Conservation (phyloP, 2,797 vertebrate genomes). For the Leptatherina wallacei region DNA sequence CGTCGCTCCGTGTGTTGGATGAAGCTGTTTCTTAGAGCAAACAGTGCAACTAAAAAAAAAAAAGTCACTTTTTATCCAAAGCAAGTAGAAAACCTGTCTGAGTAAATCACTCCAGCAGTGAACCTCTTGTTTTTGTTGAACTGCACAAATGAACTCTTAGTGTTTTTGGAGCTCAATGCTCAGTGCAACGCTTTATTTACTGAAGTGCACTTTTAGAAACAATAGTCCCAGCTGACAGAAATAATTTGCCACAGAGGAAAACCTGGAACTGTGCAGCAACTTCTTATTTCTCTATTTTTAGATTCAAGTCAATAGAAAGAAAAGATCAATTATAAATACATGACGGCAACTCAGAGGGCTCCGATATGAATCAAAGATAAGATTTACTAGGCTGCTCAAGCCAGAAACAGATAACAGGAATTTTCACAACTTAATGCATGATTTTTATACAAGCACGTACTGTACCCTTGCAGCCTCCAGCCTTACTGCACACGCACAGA, state of each 20-base stretch:
- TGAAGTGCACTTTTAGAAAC: conserved; percentile 16
- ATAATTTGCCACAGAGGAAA: conserved; percentile 24
- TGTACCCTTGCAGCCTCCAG: conserved; percentile 1
- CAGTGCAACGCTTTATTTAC: conserved; percentile 11
- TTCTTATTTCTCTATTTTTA: conserved; percentile 32
- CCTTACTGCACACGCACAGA: conserved; percentile 24
- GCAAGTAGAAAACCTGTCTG: not conserved
- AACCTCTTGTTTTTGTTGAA: not conserved
- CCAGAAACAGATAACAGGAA: not conserved
- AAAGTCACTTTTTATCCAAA: not conserved
- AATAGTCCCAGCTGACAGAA: conserved; percentile 16
- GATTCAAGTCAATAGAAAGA: conserved; percentile 17
- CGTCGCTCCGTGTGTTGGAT: too few species aligned
- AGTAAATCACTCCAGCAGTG: not conserved
- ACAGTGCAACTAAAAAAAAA: not conserved
- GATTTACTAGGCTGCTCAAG: not conserved
- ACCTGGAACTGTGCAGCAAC: conserved; percentile 3
- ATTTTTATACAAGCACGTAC: conserved; percentile 12
- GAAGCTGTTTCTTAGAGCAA: not conserved
- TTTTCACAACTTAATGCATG: conserved; percentile 1
- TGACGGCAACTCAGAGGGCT: not conserved
- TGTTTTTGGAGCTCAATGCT: conserved; percentile 4
- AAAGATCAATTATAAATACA: conserved; percentile 18
- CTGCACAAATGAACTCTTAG: not conserved
- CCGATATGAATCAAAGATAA: conserved; percentile 10